A percentile compares a stretch with the other conserved stretches of the same genome.
Evolutionary conservation across 2,888 invertebrate species (phyloP).

Genomic region (Brachynemurus nebulosus): DNA sequence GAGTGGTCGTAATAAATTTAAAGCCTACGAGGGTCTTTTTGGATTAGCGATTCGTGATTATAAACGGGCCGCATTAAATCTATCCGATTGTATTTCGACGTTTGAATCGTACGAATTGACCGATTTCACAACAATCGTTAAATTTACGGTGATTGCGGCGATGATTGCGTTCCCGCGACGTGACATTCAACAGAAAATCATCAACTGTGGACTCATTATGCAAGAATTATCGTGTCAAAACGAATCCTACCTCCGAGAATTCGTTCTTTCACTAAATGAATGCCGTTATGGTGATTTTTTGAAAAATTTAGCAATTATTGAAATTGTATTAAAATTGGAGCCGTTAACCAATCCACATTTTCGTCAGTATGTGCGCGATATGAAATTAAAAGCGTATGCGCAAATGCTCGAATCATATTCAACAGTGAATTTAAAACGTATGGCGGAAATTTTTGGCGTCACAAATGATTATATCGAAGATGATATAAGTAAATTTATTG

Average conservation of each 20-base stretch:
- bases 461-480: slow-evolving; percentile 50
- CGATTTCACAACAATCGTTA: slow-evolving; percentile 42
- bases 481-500: slow-evolving; percentile 40
- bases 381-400: slow-evolving; percentile 55
- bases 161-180: slow-evolving; percentile 29
- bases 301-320: slow-evolving; percentile 30
- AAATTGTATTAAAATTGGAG: slow-evolving; percentile 41
- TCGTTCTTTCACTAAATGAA: slow-evolving; percentile 44
- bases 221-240: slow-evolving; percentile 62
- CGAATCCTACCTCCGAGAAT: slow-evolving; percentile 42
- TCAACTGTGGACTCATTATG: slow-evolving; percentile 50
- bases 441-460: slow-evolving; percentile 57
- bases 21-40: slow-evolving; percentile 53
- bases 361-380: slow-evolving; percentile 53
- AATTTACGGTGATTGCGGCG: slow-evolving; percentile 30
- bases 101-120: slow-evolving; percentile 63
- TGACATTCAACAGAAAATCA: slow-evolving; percentile 28
- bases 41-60: slow-evolving; percentile 54
- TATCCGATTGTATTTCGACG: slow-evolving; percentile 55
- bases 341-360: slow-evolving; percentile 50
- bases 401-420: slow-evolving; percentile 57
- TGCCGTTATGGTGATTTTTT: slow-evolving; percentile 58
- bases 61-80: slow-evolving; percentile 44
- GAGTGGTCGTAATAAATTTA: slow-evolving; percentile 56
- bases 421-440: slow-evolving; percentile 48